Percentiles rank a stretch among this genome's conserved stretches.
Evolutionary conservation across 2,113 vertebrate genomes (phyloP).

Genomic region (Agelaius tricolor): DNA sequence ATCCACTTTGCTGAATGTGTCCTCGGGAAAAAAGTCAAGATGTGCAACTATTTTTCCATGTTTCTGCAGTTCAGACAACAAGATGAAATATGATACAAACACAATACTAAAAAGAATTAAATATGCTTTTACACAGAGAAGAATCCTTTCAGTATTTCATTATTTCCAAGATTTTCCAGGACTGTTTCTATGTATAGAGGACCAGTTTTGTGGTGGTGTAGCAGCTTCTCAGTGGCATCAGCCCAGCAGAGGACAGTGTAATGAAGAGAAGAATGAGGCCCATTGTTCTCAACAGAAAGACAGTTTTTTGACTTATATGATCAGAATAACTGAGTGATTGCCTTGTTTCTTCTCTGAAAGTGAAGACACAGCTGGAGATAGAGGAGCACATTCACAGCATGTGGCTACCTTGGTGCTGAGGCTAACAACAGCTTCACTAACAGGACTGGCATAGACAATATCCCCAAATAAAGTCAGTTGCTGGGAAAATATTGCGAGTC

Average conservation of each 20-base stretch:
- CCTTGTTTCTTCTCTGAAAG: background rate
- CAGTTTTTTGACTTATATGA: background rate
- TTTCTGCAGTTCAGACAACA: background rate
- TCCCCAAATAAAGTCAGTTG: background rate
- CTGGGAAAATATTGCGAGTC: background rate
- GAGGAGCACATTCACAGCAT: background rate
- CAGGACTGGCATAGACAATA: background rate
- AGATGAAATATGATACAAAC: background rate
- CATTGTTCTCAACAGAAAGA: background rate
- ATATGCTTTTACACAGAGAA: background rate
- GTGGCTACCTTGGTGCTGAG: background rate
- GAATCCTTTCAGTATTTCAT: background rate
- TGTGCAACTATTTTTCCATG: background rate
- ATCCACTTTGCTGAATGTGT: background rate
- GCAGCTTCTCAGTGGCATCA: background rate
- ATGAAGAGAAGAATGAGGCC: background rate
- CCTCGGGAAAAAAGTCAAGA: background rate
- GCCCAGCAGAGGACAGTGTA: background rate
- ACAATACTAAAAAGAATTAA: background rate
- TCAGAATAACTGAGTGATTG: background rate
- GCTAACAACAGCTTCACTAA: background rate
- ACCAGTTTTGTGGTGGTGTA: background rate
- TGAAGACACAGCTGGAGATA: background rate
- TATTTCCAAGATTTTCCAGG: background rate
- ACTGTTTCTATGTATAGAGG: background rate